These are phyloP conservation scores for Choloepus didactylus DNA, from an alignment of 2,797 vertebrate species.

Conservation along the genomic window DNA sequence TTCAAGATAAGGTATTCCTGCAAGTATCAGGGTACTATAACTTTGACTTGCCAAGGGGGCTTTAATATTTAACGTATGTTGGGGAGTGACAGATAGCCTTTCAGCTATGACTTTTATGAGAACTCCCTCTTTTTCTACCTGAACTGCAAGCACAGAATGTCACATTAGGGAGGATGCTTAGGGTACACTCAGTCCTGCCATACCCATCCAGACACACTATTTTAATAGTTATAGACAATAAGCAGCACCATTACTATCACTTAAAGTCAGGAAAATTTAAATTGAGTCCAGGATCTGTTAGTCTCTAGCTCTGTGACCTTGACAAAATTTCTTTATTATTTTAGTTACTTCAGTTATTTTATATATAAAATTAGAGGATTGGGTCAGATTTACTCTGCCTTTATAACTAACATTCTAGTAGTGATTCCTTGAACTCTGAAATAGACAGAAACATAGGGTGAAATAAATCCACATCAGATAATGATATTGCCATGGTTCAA, in stretches of 20 bases:
- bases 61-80: conserved; percentile 88
- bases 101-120: conserved; percentile 87
- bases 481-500: not conserved
- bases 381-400: not conserved
- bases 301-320: not conserved
- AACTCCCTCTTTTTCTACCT: conserved; percentile 81
- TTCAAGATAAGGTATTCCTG: conserved; percentile 87
- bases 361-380: conserved; percentile 10
- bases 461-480: not conserved
- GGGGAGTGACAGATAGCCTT: conserved; percentile 86
- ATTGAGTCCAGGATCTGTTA: not conserved
- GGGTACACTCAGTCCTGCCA: conserved; percentile 73
- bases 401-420: not conserved
- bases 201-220: not conserved
- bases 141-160: conserved; percentile 78
- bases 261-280: conserved; percentile 3
- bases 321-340: not conserved
- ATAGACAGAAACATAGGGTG: not conserved
- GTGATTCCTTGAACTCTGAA: conserved; percentile 27
- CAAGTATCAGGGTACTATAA: conserved; percentile 85
- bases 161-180: conserved; percentile 76
- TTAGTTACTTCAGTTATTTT: not conserved
- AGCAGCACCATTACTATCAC: conserved; percentile 13
- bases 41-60: conserved; percentile 84
- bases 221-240: conserved; percentile 46